These are phyloP conservation scores for Microcaecilia unicolor DNA, from an alignment of 2,797 vertebrate species.

Conservation along the genomic window DNA sequence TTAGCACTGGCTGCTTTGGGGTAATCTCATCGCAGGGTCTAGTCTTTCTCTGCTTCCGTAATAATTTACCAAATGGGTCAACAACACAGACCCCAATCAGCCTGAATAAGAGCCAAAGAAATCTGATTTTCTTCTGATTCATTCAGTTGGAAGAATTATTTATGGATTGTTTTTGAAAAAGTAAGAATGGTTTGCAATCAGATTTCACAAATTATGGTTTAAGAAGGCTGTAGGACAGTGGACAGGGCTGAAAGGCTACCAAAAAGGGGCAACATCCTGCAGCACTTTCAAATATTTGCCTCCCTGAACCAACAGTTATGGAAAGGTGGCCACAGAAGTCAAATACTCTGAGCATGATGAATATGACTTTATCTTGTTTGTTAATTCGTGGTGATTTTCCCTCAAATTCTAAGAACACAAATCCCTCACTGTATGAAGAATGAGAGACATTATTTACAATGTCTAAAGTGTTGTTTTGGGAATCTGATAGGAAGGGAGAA, in stretches of 20 bases:
- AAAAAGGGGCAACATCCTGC: constrained; percentile 6
- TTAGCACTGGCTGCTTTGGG: constrained; percentile 25
- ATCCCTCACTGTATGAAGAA: no score
- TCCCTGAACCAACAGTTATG: no score
- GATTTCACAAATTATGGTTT: constrained; percentile 31
- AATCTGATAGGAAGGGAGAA: no score
- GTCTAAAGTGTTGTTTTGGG: no score
- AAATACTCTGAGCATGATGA: no score
- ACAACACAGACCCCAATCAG: constrained; percentile 18
- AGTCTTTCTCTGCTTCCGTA: constrained; percentile 36
- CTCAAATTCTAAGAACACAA: no score
- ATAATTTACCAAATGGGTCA: constrained; percentile 38
- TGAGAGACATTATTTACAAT: no score
- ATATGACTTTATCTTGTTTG: no score
- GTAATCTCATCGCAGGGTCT: constrained; percentile 8
- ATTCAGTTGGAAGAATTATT: constrained; percentile 41
- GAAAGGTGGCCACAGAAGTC: no score
- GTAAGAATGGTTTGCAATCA: constrained; percentile 21
- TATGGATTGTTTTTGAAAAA: constrained; percentile 43
- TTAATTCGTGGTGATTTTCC: no score
- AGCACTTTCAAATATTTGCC: no score
- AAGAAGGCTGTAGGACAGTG: no score
- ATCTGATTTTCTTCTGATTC: constrained; percentile 27
- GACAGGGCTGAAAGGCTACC: constrained; percentile 6
- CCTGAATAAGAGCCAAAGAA: constrained; percentile 23